A percentile compares a stretch with the other conserved stretches of the same genome.
Conservation (phyloP, 2,797 vertebrate species). For the Molossus alvarezi region DNA sequence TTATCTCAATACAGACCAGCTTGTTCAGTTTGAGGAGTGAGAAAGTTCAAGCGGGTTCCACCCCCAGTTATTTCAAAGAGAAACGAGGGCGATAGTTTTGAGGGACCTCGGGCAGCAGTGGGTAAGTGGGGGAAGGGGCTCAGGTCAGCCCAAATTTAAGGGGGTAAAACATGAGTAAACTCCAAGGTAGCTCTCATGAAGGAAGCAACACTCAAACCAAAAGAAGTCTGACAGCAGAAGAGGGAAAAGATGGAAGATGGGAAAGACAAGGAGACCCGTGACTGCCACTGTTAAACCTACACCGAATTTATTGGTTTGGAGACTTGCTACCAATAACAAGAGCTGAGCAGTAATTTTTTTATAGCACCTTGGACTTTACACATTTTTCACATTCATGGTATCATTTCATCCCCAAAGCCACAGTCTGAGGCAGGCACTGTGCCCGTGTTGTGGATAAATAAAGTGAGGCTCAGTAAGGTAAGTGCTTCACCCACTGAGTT, state of each 20-base stretch:
- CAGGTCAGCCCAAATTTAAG: neutral
- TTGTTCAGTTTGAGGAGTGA: neutral
- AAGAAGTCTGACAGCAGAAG: neutral
- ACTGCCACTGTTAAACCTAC: neutral
- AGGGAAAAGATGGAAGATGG: neutral
- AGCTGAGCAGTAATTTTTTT: neutral
- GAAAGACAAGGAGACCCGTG: neutral
- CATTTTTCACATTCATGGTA: neutral
- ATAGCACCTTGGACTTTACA: neutral
- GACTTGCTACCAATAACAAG: neutral
- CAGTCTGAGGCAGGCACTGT: neutral
- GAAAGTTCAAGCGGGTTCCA: neutral
- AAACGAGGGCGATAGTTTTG: neutral
- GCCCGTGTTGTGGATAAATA: neutral
- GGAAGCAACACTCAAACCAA: neutral
- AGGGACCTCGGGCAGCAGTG: neutral
- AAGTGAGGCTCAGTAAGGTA: neutral
- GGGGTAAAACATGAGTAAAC: neutral
- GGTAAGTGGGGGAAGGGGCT: neutral
- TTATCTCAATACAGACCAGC: neutral
- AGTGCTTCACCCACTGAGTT: neutral
- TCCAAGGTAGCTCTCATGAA: neutral
- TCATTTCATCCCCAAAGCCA: neutral
- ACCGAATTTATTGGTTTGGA: neutral
- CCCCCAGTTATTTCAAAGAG: neutral